A percentile compares a stretch with the other conserved stretches of the same genome.
phyloP scores from a whole-genome alignment of 2,113 vertebrate genomes.

The Ursus arctos region DNA sequence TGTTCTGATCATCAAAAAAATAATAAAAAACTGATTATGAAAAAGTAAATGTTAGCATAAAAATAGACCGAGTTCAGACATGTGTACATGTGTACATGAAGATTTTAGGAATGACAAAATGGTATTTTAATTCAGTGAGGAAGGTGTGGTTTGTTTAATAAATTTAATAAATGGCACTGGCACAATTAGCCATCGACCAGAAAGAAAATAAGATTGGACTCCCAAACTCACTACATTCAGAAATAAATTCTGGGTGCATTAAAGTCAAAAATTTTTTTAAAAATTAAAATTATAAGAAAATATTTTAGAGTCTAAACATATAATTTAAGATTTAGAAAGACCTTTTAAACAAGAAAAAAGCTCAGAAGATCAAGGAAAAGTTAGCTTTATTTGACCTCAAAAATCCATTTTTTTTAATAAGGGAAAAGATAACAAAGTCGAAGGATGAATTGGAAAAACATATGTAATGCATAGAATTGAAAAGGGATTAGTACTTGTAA shows the following conservation, averaged over 20 bases:
- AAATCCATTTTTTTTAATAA: slow-evolving; percentile 36
- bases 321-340: not conserved
- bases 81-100: not conserved
- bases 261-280: not conserved
- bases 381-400: not conserved
- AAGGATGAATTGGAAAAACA: slow-evolving; percentile 5
- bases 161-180: not conserved
- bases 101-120: slow-evolving; percentile 3
- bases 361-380: not conserved
- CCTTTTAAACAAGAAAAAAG: not conserved
- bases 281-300: not conserved
- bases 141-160: not conserved
- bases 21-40: not conserved
- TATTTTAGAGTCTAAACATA: not conserved
- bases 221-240: not conserved
- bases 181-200: not conserved
- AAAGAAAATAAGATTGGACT: not conserved
- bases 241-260: slow-evolving; percentile 19
- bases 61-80: not conserved
- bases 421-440: not conserved
- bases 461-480: not conserved
- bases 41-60: not conserved
- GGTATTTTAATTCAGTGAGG: not conserved
- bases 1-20: slow-evolving; percentile 30
- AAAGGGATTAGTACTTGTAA: not conserved